A percentile compares a stretch with the other conserved stretches of the same genome.
These are phyloP conservation scores for Stenichneumon culpator DNA, from an alignment of 2,888 invertebrate genomes.

Conservation along the genomic window DNA sequence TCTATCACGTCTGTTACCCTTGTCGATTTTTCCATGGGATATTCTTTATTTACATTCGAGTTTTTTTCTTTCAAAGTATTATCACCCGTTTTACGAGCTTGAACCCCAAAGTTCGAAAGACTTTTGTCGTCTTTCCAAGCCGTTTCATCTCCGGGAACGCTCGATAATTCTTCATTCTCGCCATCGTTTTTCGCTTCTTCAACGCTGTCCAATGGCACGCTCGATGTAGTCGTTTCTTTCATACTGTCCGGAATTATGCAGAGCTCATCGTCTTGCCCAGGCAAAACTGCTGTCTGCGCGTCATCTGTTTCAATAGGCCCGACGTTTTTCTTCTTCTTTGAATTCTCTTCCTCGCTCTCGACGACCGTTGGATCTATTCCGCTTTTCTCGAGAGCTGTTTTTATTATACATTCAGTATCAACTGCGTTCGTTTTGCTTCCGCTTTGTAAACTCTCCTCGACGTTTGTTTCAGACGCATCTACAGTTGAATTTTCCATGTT, in stretches of 20 bases:
- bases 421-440: neutral
- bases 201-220: constrained; percentile 62
- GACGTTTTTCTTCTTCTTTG: constrained; percentile 65
- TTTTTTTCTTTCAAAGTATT: neutral
- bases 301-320: constrained; percentile 73
- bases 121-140: constrained; percentile 52
- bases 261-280: constrained; percentile 83
- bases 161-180: constrained; percentile 47
- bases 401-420: constrained; percentile 31
- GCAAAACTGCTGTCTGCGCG: constrained; percentile 76
- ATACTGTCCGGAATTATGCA: constrained; percentile 84
- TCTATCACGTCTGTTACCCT: constrained; percentile 83
- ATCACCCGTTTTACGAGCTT: constrained; percentile 69
- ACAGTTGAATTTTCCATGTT: constrained; percentile 49
- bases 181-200: constrained; percentile 39
- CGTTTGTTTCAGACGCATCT: constrained; percentile 43
- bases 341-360: constrained; percentile 61
- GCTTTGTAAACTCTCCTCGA: constrained; percentile 14
- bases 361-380: constrained; percentile 39
- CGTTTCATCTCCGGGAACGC: constrained; percentile 43
- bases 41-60: constrained; percentile 23
- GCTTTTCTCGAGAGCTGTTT: constrained; percentile 59
- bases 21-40: constrained; percentile 64
- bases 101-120: constrained; percentile 86
- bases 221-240: constrained; percentile 73